Percentiles rank a stretch among this genome's conserved stretches.
phyloP scores from a whole-genome alignment of 1,140 invertebrate species.

The Euschistus heros region DNA sequence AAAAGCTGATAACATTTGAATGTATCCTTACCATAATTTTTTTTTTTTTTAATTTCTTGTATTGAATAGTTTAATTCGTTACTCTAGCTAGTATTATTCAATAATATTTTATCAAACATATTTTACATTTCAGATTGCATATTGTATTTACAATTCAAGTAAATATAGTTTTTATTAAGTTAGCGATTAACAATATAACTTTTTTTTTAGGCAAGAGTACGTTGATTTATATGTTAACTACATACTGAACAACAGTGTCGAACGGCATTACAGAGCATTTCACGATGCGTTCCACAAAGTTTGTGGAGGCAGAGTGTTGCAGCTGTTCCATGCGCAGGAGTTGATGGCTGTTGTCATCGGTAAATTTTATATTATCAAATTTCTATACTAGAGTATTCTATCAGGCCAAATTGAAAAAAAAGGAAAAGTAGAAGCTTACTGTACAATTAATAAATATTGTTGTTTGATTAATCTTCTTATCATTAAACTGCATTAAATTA shows the following conservation, averaged over 20 bases:
- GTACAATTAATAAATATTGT: background rate
- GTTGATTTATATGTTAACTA: conserved; percentile 86
- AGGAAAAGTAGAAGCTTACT: background rate
- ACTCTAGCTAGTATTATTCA: too few species aligned
- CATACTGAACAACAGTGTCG: conserved; percentile 76
- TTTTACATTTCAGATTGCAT: background rate
- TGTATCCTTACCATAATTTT: too few species aligned
- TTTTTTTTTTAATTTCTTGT: too few species aligned
- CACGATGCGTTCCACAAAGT: conserved; percentile 80
- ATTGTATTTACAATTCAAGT: background rate
- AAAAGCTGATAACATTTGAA: too few species aligned
- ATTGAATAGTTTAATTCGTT: too few species aligned
- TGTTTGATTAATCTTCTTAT: background rate
- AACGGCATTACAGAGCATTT: conserved; percentile 74
- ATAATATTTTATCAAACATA: background rate
- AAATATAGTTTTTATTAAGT: background rate
- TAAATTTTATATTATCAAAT: conserved; percentile 25
- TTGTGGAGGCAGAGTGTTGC: conserved; percentile 73
- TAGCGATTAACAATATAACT: background rate
- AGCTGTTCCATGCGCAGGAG: conserved; percentile 88
- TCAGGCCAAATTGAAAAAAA: background rate
- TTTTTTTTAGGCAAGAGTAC: conserved; percentile 57
- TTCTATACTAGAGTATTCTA: background rate
- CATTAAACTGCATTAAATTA: background rate
- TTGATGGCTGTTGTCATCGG: conserved; percentile 79